Evolutionary conservation across 1,140 invertebrate genomes (phyloP), one percentile per base, ranked within the genome.

Genomic region (Dinoponera quadriceps): DNA sequence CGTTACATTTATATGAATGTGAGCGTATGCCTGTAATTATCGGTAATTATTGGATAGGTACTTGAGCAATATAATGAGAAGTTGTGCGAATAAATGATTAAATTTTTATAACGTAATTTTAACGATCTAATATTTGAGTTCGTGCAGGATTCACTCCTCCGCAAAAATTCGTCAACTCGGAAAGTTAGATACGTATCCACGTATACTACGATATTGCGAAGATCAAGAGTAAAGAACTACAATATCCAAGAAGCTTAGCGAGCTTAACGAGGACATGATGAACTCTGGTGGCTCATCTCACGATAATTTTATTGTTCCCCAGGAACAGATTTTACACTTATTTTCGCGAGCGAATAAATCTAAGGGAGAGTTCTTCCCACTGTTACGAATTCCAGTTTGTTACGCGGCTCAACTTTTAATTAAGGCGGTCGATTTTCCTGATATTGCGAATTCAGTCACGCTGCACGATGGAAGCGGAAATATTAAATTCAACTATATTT

Each of bases 201-300:
- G 63, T 63, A 63, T 14, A 54, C n/a, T 0, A 1, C 68, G 16
- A 68, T 25, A 66, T 77, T 18, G 2, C 16, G 7, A 18, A 55
- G 1, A 55, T 78, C 5, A 27, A 44, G 33, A 11, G 1, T 16
- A 16, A 55, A 7, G 25, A 55, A 78, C 16, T 68, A 78, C 33
- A 65, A 38, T 77, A 25, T 55, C 63, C 5, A 44, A 82, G 48
- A 38, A 60, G 5, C n/a, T 68, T 55, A 33, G 14, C 4, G 18
- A 83, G n/a, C 20, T 75, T 78, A 60, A 83, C 20, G 13, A 80
- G 27, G 18, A 66, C 27, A 68, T 60, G 63, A 78, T 48, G 25
- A 66, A 68, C 33, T 77, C 27, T 60, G n/a, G 62, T 33, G 38
- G 20, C 11, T 80, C 48, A 51, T 69, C 11, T 25, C 20, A 44